A percentile compares a stretch with the other conserved stretches of the same genome.
Evolutionary conservation across 2,888 invertebrate genomes (phyloP).

Genomic region (Cheilosia vulpina): DNA sequence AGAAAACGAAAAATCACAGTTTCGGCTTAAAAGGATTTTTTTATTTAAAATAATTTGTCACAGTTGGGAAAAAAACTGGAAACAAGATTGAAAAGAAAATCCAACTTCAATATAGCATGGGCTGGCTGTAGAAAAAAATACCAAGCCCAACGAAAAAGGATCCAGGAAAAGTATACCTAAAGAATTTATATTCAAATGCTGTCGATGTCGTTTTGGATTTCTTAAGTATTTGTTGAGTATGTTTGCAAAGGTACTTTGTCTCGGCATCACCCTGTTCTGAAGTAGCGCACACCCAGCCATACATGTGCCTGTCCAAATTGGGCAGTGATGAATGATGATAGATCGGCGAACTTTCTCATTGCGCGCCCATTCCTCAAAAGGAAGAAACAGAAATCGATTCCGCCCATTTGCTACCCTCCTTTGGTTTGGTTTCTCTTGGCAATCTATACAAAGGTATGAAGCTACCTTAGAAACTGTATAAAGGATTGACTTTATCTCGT

Average conservation of each 20-base stretch:
- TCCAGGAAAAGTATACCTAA: slow-evolving; percentile 1
- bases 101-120: neutral
- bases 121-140: neutral
- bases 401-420: neutral
- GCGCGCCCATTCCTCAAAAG: slow-evolving; percentile 34
- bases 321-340: slow-evolving; percentile 72
- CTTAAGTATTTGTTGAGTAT: neutral
- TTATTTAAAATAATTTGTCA: slow-evolving; percentile 68
- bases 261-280: slow-evolving; percentile 7
- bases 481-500: slow-evolving; percentile 54
- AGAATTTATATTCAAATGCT: slow-evolving; percentile 67
- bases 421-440: neutral
- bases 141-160: neutral
- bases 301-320: slow-evolving; percentile 33
- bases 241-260: slow-evolving; percentile 21
- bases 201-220: slow-evolving; percentile 46
- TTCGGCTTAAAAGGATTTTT: slow-evolving; percentile 1
- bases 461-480: slow-evolving; percentile 41
- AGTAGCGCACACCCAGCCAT: neutral
- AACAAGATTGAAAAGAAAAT: slow-evolving; percentile 8
- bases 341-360: slow-evolving; percentile 48
- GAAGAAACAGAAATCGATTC: slow-evolving; percentile 31
- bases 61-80: slow-evolving; percentile 19
- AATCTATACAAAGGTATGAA: neutral
- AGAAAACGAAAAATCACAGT: slow-evolving; percentile 38